These are phyloP conservation scores for Papilio dardanus DNA, from an alignment of 1,140 invertebrate species.

Conservation along the genomic window DNA sequence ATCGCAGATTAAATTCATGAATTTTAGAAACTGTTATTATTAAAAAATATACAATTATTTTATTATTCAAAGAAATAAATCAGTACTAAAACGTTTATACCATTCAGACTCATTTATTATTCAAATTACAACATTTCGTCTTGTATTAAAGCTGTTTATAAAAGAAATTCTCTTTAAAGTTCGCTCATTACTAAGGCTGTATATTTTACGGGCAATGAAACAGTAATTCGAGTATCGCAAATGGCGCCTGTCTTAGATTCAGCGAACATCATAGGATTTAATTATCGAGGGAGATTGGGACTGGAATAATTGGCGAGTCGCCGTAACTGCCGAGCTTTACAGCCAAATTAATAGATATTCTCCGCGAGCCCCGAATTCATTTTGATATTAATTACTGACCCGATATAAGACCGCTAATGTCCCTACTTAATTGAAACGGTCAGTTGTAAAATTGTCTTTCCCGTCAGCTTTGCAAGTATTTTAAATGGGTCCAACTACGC, in stretches of 20 bases:
- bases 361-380: constrained; percentile 59
- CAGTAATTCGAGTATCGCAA: constrained; percentile 74
- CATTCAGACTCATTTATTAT: constrained; percentile 11
- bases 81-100: neutral
- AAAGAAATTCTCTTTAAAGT: constrained; percentile 44
- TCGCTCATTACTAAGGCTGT: constrained; percentile 52
- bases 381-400: constrained; percentile 63
- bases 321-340: constrained; percentile 72
- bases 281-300: constrained; percentile 71
- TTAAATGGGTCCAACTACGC: constrained; percentile 1
- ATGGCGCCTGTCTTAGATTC: constrained; percentile 76
- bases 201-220: constrained; percentile 75
- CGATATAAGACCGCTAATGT: constrained; percentile 49
- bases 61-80: constrained; percentile 18
- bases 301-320: constrained; percentile 77
- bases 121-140: constrained; percentile 33
- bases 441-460: constrained; percentile 37
- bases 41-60: neutral
- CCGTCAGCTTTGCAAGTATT: constrained; percentile 18
- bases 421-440: constrained; percentile 35
- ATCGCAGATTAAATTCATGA: neutral
- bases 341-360: constrained; percentile 78
- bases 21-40: neutral
- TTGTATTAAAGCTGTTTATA: constrained; percentile 32
- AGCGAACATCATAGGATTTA: constrained; percentile 77